phyloP scores from a whole-genome alignment of 1,140 invertebrate genomes.

The Ptiloglossa arizonensis region DNA sequence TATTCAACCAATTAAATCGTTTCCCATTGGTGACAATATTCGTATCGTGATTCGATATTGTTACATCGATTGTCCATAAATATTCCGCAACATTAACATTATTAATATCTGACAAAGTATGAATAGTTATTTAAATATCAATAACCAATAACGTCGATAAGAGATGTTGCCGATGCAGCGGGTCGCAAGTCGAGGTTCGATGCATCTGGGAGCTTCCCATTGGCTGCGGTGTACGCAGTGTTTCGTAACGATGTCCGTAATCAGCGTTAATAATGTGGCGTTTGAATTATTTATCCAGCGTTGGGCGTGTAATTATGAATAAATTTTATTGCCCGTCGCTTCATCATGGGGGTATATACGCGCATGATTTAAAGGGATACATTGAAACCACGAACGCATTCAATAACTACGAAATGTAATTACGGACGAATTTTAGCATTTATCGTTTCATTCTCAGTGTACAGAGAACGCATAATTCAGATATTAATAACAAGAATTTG shows the following conservation, averaged over 20 bases:
- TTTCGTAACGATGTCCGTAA: not conserved
- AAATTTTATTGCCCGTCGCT: slow-evolving; percentile 8
- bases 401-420: no score
- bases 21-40: not conserved
- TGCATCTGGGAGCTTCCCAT: not conserved
- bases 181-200: not conserved
- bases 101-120: not conserved
- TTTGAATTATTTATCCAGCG: not conserved
- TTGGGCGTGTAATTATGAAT: slow-evolving; percentile 6
- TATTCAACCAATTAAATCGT: not conserved
- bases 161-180: not conserved
- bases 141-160: not conserved
- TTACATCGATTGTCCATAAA: not conserved
- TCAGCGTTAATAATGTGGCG: not conserved
- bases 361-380: not conserved
- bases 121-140: not conserved
- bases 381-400: not conserved
- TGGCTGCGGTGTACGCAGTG: no score
- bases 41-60: not conserved
- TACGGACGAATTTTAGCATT: no score
- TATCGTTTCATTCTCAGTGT: no score
- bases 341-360: not conserved
- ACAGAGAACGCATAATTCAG: no score
- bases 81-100: not conserved
- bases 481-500: no score